Evolutionary conservation across 1,140 invertebrate species (phyloP).

Genomic region (Procambarus virginalis): DNA sequence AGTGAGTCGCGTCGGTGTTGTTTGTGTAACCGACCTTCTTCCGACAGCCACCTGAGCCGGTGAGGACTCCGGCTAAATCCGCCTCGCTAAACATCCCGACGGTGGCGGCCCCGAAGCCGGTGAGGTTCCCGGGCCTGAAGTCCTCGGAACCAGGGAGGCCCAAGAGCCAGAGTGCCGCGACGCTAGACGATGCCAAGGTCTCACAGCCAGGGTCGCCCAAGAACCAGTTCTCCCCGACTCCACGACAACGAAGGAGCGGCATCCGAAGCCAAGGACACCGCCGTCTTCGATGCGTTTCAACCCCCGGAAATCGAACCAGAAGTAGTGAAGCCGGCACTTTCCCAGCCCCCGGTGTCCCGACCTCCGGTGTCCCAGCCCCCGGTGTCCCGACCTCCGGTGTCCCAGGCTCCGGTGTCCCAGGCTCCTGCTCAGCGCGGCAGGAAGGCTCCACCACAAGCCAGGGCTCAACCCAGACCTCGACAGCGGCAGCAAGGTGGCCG

Average conservation of each 20-base stretch:
- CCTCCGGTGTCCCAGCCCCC: no score
- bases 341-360: not conserved
- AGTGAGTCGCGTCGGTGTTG: no score
- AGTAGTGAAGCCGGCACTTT: not conserved
- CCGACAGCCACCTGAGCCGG: slow-evolving; percentile 17
- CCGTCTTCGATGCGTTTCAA: not conserved
- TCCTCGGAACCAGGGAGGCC: not conserved
- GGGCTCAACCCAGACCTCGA: not conserved
- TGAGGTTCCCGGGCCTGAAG: slow-evolving; percentile 2
- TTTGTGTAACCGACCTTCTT: no score
- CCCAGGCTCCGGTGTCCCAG: not conserved
- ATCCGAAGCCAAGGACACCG: not conserved
- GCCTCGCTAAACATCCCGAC: slow-evolving; percentile 15
- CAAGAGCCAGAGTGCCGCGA: not conserved
- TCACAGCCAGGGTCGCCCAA: not conserved
- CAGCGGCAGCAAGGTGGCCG: not conserved
- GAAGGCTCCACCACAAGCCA: not conserved
- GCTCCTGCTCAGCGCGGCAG: not conserved
- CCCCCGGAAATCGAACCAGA: not conserved
- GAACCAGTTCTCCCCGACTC: not conserved
- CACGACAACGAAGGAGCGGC: not conserved
- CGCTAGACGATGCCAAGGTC: not conserved
- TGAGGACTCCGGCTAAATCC: slow-evolving; percentile 9
- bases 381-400: no score
- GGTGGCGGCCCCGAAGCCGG: slow-evolving; percentile 33